Evolutionary conservation across 2,888 invertebrate species (phyloP).

Genomic region (Apotomis betuletana): DNA sequence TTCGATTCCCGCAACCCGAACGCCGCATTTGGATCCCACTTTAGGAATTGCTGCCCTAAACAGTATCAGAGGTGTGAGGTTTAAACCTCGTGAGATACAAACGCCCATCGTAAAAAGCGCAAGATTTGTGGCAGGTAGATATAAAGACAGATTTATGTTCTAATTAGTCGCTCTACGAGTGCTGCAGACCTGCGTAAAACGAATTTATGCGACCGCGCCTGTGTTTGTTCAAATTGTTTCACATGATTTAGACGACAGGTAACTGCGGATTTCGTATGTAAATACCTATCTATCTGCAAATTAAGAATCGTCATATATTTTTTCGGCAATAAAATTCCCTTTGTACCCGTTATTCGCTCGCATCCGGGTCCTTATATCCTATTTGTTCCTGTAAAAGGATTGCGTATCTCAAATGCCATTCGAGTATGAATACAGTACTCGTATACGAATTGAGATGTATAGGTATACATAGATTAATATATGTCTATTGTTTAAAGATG

Average conservation of each 20-base stretch:
- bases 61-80: constrained; percentile 27
- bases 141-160: constrained; percentile 77
- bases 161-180: constrained; percentile 70
- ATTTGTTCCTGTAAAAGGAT: constrained; percentile 5
- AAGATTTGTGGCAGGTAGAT: constrained; percentile 57
- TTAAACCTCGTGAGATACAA: constrained; percentile 46
- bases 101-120: constrained; percentile 65
- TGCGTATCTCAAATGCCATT: background rate
- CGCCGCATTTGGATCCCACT: too few species aligned
- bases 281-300: constrained; percentile 40
- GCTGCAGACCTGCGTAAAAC: constrained; percentile 67
- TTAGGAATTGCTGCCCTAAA: background rate
- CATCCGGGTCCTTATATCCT: background rate
- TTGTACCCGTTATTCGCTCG: constrained; percentile 15
- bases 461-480: background rate
- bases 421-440: background rate
- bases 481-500: too few species aligned
- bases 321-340: constrained; percentile 25
- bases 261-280: constrained; percentile 50
- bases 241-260: constrained; percentile 66
- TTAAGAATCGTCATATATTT: constrained; percentile 34
- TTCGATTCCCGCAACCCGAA: too few species aligned
- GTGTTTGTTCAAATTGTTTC: constrained; percentile 70
- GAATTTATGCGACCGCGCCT: constrained; percentile 73
- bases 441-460: background rate